A percentile compares a stretch with the other conserved stretches of the same genome.
phyloP scores from a whole-genome alignment of 1,140 invertebrate species.

The Anthonomus grandis region DNA sequence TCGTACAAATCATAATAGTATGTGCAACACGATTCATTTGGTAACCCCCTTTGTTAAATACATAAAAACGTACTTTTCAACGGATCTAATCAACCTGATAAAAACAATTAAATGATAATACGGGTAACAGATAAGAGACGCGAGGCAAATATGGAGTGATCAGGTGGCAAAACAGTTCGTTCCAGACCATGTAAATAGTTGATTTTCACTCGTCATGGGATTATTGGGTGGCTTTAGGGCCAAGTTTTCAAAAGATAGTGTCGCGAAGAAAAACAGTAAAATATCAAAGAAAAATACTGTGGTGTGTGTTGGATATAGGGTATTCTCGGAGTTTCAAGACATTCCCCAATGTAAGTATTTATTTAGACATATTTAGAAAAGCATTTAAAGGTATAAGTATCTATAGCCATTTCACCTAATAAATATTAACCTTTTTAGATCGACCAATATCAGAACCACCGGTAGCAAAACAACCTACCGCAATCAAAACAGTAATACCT shows the following conservation, averaged over 20 bases:
- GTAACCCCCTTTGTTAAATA: no score
- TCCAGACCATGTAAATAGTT: no score
- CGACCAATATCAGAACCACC: neutral
- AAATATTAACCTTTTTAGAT: neutral
- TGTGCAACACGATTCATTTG: no score
- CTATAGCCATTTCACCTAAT: neutral
- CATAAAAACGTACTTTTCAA: no score
- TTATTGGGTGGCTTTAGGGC: constrained; percentile 51
- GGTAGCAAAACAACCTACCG: neutral
- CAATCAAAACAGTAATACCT: neutral
- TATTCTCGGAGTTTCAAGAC: constrained; percentile 31
- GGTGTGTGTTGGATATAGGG: constrained; percentile 36
- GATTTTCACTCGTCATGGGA: no score
- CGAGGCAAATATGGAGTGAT: constrained; percentile 43
- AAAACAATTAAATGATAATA: constrained; percentile 22
- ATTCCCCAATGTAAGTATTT: constrained; percentile 20
- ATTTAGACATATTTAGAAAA: neutral
- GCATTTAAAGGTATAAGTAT: no score
- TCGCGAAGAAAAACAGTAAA: constrained; percentile 32
- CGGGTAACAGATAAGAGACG: constrained; percentile 11
- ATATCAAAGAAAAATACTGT: constrained; percentile 38
- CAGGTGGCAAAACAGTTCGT: no score
- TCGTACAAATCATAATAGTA: no score
- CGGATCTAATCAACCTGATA: constrained; percentile 8
- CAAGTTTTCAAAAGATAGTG: constrained; percentile 43